Evolutionary conservation across 1,140 invertebrate species (phyloP).

Genomic region (Polypedilum vanderplanki): DNA sequence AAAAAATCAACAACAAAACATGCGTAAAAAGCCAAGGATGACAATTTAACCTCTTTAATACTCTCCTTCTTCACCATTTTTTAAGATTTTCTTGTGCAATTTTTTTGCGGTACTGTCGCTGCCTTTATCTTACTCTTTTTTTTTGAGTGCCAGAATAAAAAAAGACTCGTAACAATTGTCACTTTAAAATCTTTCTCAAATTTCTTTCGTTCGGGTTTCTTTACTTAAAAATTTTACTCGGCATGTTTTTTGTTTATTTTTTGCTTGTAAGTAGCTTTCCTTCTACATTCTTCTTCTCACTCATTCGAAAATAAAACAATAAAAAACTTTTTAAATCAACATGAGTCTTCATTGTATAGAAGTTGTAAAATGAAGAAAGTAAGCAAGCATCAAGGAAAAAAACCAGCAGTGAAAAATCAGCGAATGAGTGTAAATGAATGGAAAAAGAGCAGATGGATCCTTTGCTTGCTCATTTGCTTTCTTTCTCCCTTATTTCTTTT

Average conservation of each 20-base stretch:
- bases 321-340: constrained; percentile 23
- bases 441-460: constrained; percentile 3
- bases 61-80: too few relatives aligned
- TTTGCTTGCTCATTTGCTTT: background rate
- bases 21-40: constrained; percentile 16
- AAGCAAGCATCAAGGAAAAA: background rate
- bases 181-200: background rate
- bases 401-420: constrained; percentile 3
- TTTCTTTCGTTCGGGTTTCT: background rate
- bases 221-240: background rate
- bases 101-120: background rate
- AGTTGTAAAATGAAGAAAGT: background rate
- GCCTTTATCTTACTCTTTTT: background rate
- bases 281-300: background rate
- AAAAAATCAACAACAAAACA: background rate
- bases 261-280: background rate
- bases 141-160: background rate
- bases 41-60: background rate
- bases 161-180: background rate
- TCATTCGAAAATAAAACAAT: constrained; percentile 22
- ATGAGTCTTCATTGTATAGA: constrained; percentile 3
- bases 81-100: too few relatives aligned
- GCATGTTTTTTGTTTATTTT: constrained; percentile 10
- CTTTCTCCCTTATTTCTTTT: background rate
- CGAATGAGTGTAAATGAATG: constrained; percentile 22